Conservation (phyloP, 1,140 invertebrate species). For the Heliconius nattereri region DNA sequence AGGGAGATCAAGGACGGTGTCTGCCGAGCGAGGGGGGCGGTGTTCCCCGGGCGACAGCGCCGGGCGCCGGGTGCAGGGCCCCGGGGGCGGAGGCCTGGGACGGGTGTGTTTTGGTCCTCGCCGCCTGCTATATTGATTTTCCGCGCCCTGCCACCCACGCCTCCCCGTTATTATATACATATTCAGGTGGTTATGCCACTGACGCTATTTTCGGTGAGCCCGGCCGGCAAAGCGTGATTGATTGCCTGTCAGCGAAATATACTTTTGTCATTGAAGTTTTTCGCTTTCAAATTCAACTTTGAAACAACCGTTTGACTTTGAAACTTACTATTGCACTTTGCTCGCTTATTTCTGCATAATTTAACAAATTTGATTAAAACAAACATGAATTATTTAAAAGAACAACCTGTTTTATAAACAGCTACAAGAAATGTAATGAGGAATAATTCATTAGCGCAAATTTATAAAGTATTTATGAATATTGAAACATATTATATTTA, state of each 20-base stretch:
- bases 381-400: background rate
- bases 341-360: background rate
- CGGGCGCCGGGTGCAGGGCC: conserved; percentile 41
- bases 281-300: background rate
- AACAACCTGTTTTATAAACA: background rate
- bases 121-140: conserved; percentile 79
- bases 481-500: background rate
- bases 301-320: conserved; percentile 1
- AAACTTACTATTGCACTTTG: background rate
- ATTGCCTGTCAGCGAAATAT: conserved; percentile 55
- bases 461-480: conserved; percentile 1
- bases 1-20: conserved; percentile 80
- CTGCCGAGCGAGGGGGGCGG: conserved; percentile 76
- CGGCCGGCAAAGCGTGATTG: conserved; percentile 68
- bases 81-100: conserved; percentile 42
- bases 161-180: conserved; percentile 73
- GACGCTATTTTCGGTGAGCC: conserved; percentile 75
- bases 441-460: background rate
- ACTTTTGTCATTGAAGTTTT: conserved; percentile 43
- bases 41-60: conserved; percentile 73
- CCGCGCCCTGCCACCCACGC: conserved; percentile 56
- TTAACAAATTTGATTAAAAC: background rate
- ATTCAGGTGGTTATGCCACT: conserved; percentile 63
- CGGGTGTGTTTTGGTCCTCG: conserved; percentile 76
- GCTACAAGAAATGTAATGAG: background rate